These are phyloP conservation scores for Augochlora pura DNA, from an alignment of 1,140 invertebrate species.

Conservation along the genomic window DNA sequence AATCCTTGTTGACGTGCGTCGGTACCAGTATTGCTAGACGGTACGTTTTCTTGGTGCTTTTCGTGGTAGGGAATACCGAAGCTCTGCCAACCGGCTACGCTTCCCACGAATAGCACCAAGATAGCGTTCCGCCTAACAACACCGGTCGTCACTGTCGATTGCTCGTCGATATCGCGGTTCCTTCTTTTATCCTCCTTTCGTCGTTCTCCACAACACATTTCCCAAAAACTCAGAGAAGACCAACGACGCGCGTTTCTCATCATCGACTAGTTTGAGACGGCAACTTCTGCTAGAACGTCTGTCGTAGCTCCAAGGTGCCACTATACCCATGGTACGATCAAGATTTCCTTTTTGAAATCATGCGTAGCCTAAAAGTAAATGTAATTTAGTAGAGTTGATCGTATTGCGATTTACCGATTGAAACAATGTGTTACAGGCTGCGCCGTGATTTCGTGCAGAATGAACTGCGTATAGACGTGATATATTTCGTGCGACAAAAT, in stretches of 20 bases:
- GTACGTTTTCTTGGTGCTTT: no score
- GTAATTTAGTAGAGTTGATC: neutral
- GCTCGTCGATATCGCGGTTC: neutral
- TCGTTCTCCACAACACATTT: constrained; percentile 2
- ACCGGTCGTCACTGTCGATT: no score
- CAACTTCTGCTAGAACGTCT: constrained; percentile 34
- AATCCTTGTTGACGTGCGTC: neutral
- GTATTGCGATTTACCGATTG: neutral
- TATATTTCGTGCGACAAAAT: neutral
- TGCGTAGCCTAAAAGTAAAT: constrained; percentile 54
- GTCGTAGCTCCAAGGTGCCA: constrained; percentile 75
- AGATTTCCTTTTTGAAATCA: constrained; percentile 66
- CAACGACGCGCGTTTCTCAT: constrained; percentile 1
- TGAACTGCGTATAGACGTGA: neutral
- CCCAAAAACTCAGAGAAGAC: neutral
- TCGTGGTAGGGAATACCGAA: no score
- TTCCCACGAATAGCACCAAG: no score
- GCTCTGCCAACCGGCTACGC: no score
- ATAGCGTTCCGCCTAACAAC: no score
- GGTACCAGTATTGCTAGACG: no score
- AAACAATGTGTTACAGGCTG: neutral
- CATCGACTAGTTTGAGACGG: constrained; percentile 14
- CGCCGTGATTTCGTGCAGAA: neutral
- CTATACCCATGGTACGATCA: constrained; percentile 76
- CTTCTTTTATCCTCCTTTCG: neutral